These are phyloP conservation scores for Drosophila pandora DNA, from an alignment of 1,140 invertebrate species.

Conservation along the genomic window DNA sequence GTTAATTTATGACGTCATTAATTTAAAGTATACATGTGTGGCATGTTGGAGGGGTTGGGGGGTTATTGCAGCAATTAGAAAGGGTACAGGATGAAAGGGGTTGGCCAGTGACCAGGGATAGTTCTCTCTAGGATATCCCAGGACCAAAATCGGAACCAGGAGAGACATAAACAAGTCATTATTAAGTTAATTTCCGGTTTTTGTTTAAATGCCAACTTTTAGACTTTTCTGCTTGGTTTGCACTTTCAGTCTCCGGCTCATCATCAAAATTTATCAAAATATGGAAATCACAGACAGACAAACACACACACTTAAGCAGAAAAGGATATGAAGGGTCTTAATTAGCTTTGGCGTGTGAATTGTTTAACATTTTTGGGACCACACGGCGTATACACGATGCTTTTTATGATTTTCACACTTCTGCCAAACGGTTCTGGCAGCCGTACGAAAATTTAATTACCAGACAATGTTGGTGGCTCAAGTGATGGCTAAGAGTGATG, in stretches of 20 bases:
- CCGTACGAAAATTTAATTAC: constrained; percentile 72
- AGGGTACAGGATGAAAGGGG: constrained; percentile 9
- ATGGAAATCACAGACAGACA: constrained; percentile 65
- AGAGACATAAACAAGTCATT: constrained; percentile 43
- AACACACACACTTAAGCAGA: not conserved
- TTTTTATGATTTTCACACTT: constrained; percentile 80
- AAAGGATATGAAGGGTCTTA: constrained; percentile 43
- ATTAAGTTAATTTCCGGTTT: constrained; percentile 73
- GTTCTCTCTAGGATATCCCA: constrained; percentile 4
- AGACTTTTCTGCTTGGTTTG: not conserved
- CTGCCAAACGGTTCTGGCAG: constrained; percentile 40
- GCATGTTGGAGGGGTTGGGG: not conserved
- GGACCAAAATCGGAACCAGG: not conserved
- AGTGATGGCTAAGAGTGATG: not conserved
- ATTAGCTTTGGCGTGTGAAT: constrained; percentile 76
- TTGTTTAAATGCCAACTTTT: constrained; percentile 37
- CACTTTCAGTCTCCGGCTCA: constrained; percentile 44
- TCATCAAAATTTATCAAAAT: constrained; percentile 76
- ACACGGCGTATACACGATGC: constrained; percentile 67
- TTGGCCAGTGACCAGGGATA: constrained; percentile 9
- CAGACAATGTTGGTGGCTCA: constrained; percentile 24
- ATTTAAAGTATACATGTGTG: constrained; percentile 56
- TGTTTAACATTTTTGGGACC: constrained; percentile 74
- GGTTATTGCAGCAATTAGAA: constrained; percentile 21
- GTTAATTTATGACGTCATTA: constrained; percentile 79